A percentile compares a stretch with the other conserved stretches of the same genome.
phyloP scores from a whole-genome alignment of 2,113 vertebrate genomes.

The Malaclemys terrapin region DNA sequence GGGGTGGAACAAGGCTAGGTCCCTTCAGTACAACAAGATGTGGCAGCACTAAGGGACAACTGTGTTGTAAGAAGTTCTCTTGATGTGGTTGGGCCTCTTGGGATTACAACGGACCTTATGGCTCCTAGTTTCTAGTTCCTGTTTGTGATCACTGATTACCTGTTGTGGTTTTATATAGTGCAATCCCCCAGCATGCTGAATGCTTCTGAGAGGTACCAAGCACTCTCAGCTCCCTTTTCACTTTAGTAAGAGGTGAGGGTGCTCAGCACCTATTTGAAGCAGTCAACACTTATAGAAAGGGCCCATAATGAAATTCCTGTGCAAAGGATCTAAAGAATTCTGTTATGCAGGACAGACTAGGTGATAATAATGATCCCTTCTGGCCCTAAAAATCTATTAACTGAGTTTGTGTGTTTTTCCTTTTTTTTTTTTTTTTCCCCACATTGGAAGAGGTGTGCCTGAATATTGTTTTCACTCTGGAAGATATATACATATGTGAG shows the following conservation, averaged over 20 bases:
- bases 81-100: not conserved
- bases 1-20: not conserved
- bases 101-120: not conserved
- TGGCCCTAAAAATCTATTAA: not conserved
- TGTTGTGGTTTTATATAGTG: rapidly evolving
- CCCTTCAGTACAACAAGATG: not conserved
- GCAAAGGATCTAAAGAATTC: rapidly evolving
- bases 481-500: not conserved
- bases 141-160: not conserved
- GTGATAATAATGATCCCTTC: rapidly evolving
- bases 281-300: not conserved
- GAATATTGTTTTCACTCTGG: not conserved
- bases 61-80: not conserved
- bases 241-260: rapidly evolving
- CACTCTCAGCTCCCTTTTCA: not conserved
- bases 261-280: rapidly evolving
- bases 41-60: conserved; percentile 7
- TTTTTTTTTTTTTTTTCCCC: not conserved
- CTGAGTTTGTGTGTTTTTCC: not conserved
- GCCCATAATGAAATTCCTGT: not conserved
- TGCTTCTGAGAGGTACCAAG: rapidly evolving
- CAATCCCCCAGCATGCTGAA: rapidly evolving
- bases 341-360: not conserved
- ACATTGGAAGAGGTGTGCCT: not conserved
- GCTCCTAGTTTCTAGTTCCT: not conserved